These are phyloP conservation scores for Ranitomeya variabilis DNA, from an alignment of 2,113 vertebrate species.

Conservation along the genomic window DNA sequence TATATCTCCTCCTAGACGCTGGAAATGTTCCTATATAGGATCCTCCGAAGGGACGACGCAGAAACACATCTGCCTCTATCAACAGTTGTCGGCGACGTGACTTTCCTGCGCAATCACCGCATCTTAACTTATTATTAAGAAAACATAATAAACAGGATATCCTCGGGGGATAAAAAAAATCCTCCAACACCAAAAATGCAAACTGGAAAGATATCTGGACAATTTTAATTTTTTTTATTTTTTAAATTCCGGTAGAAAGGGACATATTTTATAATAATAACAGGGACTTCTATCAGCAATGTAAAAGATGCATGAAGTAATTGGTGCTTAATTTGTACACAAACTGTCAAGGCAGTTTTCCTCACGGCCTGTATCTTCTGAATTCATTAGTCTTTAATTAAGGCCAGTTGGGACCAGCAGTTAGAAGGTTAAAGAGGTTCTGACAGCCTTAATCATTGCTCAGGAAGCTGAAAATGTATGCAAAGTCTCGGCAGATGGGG, in stretches of 20 bases:
- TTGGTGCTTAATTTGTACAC: conserved; percentile 92
- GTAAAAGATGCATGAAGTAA: conserved; percentile 88
- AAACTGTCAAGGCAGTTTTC: conserved; percentile 90
- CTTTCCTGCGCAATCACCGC: not conserved
- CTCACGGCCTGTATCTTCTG: conserved; percentile 94
- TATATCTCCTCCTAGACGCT: not conserved
- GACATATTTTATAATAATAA: conserved; percentile 86
- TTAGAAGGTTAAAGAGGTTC: conserved; percentile 99
- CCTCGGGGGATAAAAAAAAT: not conserved
- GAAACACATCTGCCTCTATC: not conserved
- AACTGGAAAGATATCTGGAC: conserved; percentile 77
- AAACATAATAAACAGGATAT: not conserved
- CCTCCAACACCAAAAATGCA: not conserved
- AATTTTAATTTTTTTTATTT: conserved; percentile 65
- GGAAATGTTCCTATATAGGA: not conserved
- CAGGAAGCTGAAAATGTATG: conserved; percentile 96
- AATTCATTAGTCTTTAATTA: conserved; percentile 99
- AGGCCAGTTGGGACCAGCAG: conserved; percentile 97
- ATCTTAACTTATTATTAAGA: not conserved
- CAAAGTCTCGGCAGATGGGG: conserved; percentile 93
- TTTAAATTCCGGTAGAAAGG: conserved; percentile 76
- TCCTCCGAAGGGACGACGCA: not conserved
- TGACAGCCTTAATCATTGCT: conserved; percentile 96
- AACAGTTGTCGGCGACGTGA: conserved; percentile 21
- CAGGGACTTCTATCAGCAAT: conserved; percentile 84